Evolutionary conservation across 2,113 vertebrate species (phyloP).

Genomic region (Kryptolebias marmoratus): DNA sequence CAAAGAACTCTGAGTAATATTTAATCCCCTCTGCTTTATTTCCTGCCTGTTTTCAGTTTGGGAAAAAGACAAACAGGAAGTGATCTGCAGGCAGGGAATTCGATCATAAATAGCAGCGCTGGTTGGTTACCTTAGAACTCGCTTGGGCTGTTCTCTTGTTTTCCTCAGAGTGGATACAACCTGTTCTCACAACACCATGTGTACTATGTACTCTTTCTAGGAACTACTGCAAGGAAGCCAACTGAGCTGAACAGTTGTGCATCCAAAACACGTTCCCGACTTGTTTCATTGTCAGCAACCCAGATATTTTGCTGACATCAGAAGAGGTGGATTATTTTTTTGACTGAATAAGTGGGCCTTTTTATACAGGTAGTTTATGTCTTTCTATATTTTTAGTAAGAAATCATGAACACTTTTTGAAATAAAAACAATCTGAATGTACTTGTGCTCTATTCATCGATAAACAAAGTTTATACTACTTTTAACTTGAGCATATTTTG

Average conservation of each 20-base stretch:
- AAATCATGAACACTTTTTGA: not conserved
- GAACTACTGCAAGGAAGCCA: constrained; percentile 9
- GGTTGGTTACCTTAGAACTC: constrained; percentile 59
- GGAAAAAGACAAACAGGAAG: constrained; percentile 44
- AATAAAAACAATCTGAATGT: not conserved
- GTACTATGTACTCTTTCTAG: constrained; percentile 19
- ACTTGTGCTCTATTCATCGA: not conserved
- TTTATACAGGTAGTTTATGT: no score
- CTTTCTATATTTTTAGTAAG: no score
- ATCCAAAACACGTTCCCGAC: constrained; percentile 10
- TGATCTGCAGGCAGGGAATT: constrained; percentile 26
- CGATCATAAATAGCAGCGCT: constrained; percentile 68
- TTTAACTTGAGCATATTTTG: no score
- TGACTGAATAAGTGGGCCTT: no score
- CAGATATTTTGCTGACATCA: not conserved
- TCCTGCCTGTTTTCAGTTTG: constrained; percentile 18
- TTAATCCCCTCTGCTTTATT: constrained; percentile 23
- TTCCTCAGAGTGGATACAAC: constrained; percentile 44
- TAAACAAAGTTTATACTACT: no score
- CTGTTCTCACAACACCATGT: constrained; percentile 54
- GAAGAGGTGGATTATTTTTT: not conserved
- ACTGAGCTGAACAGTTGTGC: not conserved
- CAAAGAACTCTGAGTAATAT: not conserved
- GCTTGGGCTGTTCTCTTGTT: constrained; percentile 44
- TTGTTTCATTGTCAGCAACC: constrained; percentile 10